Conservation (phyloP, 1,140 invertebrate species). For the Magallana gigas region DNA sequence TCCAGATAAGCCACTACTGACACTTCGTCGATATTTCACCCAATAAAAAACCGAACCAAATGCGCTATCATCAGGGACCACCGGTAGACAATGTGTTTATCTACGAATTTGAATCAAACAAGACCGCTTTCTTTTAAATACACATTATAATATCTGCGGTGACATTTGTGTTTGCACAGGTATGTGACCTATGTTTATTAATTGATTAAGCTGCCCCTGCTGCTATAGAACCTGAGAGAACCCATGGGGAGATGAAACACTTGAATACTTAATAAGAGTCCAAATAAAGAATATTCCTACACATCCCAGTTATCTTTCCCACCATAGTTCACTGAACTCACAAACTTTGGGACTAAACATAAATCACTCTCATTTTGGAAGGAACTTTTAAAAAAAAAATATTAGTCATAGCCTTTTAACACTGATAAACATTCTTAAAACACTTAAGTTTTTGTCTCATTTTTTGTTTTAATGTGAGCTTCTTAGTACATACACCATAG, state of each 20-base stretch:
- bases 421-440: no score
- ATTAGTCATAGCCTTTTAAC: no score
- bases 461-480: no score
- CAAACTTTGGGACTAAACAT: not conserved
- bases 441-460: no score
- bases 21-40: not conserved
- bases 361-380: no score
- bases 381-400: no score
- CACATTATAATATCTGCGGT: not conserved
- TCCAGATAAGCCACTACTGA: not conserved
- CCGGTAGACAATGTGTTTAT: constrained; percentile 5
- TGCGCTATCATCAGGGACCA: not conserved
- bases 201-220: constrained; percentile 26
- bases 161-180: constrained; percentile 81
- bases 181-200: constrained; percentile 93
- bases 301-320: not conserved
- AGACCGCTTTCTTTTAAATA: constrained; percentile 17
- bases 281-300: not conserved
- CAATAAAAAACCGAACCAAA: not conserved
- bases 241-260: not conserved
- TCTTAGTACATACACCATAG: no score
- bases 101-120: constrained; percentile 17
- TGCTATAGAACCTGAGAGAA: not conserved
- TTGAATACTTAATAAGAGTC: not conserved
- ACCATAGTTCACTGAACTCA: not conserved